Evolutionary conservation across 2,797 vertebrate species (phyloP).

Genomic region (Pseudochaenichthys georgianus): DNA sequence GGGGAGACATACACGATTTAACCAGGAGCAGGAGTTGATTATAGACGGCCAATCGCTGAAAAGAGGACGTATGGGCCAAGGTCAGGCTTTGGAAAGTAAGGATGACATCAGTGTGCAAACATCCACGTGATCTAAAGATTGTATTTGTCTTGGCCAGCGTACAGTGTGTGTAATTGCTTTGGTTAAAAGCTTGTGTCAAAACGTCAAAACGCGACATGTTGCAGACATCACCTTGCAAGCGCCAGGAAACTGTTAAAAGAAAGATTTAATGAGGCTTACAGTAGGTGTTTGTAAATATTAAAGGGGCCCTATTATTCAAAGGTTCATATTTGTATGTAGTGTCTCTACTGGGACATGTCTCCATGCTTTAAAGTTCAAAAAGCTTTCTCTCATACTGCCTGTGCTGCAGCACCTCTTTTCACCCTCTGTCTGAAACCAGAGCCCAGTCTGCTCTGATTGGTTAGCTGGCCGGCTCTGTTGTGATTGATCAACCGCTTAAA

Average conservation of each 20-base stretch:
- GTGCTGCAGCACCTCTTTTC: too few species aligned
- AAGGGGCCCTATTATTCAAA: too few species aligned
- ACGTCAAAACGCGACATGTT: slow-evolving; percentile 43
- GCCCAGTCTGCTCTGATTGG: too few species aligned
- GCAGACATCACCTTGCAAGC: slow-evolving; percentile 50
- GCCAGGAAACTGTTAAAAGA: slow-evolving; percentile 53
- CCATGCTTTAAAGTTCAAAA: too few species aligned
- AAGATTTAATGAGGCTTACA: slow-evolving; percentile 42
- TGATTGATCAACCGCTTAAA: too few species aligned
- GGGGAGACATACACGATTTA: slow-evolving; percentile 26
- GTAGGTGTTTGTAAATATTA: slow-evolving; percentile 48
- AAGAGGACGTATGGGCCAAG: slow-evolving; percentile 9
- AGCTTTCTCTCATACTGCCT: too few species aligned
- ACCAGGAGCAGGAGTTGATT: slow-evolving; percentile 52
- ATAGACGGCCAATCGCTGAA: slow-evolving; percentile 15
- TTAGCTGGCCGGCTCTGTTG: too few species aligned
- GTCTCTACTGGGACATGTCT: too few species aligned
- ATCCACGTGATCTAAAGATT: slow-evolving; percentile 41
- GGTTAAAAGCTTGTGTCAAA: slow-evolving; percentile 53
- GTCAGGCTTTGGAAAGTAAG: slow-evolving; percentile 15
- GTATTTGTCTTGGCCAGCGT: slow-evolving; percentile 60
- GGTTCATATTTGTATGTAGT: too few species aligned
- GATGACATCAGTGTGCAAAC: slow-evolving; percentile 64
- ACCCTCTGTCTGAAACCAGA: too few species aligned
- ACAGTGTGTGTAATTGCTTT: slow-evolving; percentile 9